Evolutionary conservation across 2,888 invertebrate species (phyloP).

Genomic region (Willowsia nigromaculata): DNA sequence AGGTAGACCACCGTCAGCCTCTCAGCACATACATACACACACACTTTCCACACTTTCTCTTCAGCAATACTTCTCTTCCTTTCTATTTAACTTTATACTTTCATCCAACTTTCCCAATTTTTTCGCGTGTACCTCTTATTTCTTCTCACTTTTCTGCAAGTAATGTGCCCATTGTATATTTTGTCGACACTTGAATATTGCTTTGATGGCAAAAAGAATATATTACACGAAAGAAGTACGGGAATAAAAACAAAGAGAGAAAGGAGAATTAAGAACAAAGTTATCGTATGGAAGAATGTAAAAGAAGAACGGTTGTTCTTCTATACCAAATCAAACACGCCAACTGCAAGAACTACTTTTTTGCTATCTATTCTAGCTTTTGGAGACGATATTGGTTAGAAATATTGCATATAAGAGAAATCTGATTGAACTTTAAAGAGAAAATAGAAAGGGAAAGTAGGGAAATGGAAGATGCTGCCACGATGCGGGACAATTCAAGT

Average conservation of each 20-base stretch:
- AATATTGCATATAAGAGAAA: neutral
- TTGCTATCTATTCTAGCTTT: neutral
- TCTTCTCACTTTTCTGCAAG: conserved; percentile 46
- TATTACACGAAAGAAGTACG: neutral
- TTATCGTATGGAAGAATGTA: neutral
- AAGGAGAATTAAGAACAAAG: neutral
- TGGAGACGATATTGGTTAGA: neutral
- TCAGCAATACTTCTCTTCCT: conserved; percentile 2
- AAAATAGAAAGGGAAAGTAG: neutral
- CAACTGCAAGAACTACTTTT: conserved; percentile 5
- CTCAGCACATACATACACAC: neutral
- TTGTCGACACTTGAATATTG: conserved; percentile 62
- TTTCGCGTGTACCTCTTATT: conserved; percentile 21
- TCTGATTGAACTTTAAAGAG: conserved; percentile 14
- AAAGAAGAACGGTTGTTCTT: neutral
- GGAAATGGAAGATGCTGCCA: neutral
- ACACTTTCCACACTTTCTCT: neutral
- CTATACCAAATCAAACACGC: neutral
- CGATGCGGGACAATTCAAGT: conserved; percentile 43
- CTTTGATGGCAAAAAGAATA: conserved; percentile 30
- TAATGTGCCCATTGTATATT: conserved; percentile 55
- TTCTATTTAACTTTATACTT: conserved; percentile 35
- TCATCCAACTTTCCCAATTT: conserved; percentile 24
- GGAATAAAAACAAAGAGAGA: neutral
- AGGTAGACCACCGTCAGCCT: conserved; percentile 17